Evolutionary conservation across 2,888 invertebrate species (phyloP), one percentile per base, ranked within the genome.

Genomic region (Amblyjoppa proteus): DNA sequence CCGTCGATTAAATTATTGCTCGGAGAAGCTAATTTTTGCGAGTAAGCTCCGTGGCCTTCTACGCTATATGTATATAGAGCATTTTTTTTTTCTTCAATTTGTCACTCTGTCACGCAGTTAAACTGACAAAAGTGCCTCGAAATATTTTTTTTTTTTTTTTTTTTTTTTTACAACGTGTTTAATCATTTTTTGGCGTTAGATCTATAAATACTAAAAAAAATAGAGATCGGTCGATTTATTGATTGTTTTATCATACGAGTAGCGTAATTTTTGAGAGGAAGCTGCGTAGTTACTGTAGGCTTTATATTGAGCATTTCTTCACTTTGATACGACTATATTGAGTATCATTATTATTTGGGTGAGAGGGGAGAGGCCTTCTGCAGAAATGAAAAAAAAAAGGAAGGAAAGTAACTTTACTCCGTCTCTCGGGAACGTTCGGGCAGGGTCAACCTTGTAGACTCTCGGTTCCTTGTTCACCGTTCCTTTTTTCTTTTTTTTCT

Each of bases 391-490:
- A 28, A 56, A 28, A 56, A 56, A 53, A 41, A 61, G 79, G 73
- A 56, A 58, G 78, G 71, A 79, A 79, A 79, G 70, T 41, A 31
- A 74, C 34, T 31, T 64, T 34, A 76, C 82, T 71, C 73, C 81
- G 81, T 70, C 78, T 80, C 71, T 13, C 20, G 45, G 31, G 61
- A 82, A 82, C 85, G 82, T 85, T 79, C 79, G 79, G 73, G 75
- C 82, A 82, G 71, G 41, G 76, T 80, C 73, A 83, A 69, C 85
- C 85, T 85, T 85, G 85, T 75, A 76, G 61, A 56, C 28, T 58
- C 74, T 64, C 76, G 80, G 79, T 82, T 85, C 85, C 79, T 80
- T 79, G 71, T 80, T 49, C 77, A 41, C 69, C 25, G 70, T 58
- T 53, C n/a, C 45, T 49, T 16, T 56, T 51, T n/a, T 70, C 61